Base-by-base conservation (phyloP, 2,113 vertebrate genomes). In the Peromyscus polionotus region DNA sequence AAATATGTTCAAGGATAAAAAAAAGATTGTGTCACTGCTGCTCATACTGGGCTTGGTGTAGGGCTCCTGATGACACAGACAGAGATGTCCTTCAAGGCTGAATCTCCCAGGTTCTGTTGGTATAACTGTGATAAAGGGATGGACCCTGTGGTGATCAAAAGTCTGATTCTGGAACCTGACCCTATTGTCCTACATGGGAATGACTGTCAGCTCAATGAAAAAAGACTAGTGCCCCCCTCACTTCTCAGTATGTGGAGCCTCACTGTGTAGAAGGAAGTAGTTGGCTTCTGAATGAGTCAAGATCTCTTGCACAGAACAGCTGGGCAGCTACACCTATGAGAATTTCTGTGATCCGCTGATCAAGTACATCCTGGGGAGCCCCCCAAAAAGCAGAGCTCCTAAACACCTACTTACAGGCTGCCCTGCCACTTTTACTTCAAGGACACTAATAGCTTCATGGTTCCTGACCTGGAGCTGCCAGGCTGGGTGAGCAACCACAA, bases 341-440 rank as follows among this genome's bases (percentile, higher is more conserved):
- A 98, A 99, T 0, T 1, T 90, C 48, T 99, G 99, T 88, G 67
- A 97, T 12, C 3, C 99, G 0, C 97, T 99, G 0, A 96, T 98
- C 39, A 65, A 92, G 4, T n/a, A 99, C 59, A 97, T 99, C 99
- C 99, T 0, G 99, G 99, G 19, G 97, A 99, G 8, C 91, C 98
- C 42, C 42, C 42, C 42, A 42, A 24, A 65, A 67, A 67, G 99
- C 99, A 0, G 99, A 99, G 92, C 99, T 99, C 0, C 98, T 99
- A 96, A 99, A 98, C 89, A 99, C 98, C 11, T 31, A 67, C 28
- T 92, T 99, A 99, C 0, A 99, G 99, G 5, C 99, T 99, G 63
- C 99, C 99, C 89, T 99, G 99, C 95, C 99, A 97, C 98, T 99
- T 99, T 90, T 99, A 99, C 81, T 99, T 99, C 97, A 99, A 99